phyloP scores from a whole-genome alignment of 2,113 vertebrate species.

The Pogona vitticeps region DNA sequence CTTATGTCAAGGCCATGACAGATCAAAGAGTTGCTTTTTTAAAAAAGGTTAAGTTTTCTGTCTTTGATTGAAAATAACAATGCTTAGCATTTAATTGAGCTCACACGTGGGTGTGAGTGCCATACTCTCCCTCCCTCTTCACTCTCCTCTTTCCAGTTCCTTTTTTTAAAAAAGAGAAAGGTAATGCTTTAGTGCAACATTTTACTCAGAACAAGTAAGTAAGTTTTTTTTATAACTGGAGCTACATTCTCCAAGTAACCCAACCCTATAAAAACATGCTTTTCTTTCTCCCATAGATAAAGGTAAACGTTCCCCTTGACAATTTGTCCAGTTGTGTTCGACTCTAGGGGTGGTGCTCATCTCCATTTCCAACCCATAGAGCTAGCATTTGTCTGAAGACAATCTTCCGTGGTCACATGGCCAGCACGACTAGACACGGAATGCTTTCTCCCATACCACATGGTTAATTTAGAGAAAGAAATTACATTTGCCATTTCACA shows the following conservation, averaged over 20 bases:
- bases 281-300: too few relatives aligned
- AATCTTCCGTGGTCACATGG: too few relatives aligned
- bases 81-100: constrained; percentile 13
- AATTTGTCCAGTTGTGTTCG: too few relatives aligned
- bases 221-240: neutral
- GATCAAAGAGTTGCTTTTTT: neutral
- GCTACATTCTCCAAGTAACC: neutral
- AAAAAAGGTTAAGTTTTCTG: neutral
- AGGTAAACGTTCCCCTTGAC: too few relatives aligned
- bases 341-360: too few relatives aligned
- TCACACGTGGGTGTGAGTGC: neutral
- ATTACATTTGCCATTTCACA: neutral
- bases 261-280: too few relatives aligned
- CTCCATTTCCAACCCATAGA: too few relatives aligned
- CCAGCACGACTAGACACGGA: too few relatives aligned
- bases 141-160: neutral
- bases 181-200: constrained; percentile 8
- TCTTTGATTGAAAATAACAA: constrained; percentile 24
- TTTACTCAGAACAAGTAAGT: neutral
- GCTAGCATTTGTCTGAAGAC: too few relatives aligned
- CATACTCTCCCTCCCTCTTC: neutral
- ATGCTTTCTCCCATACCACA: too few relatives aligned
- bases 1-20: neutral
- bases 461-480: neutral
- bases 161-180: constrained; percentile 1